phyloP scores from a whole-genome alignment of 2,113 vertebrate species.

The Eolophus roseicapilla region DNA sequence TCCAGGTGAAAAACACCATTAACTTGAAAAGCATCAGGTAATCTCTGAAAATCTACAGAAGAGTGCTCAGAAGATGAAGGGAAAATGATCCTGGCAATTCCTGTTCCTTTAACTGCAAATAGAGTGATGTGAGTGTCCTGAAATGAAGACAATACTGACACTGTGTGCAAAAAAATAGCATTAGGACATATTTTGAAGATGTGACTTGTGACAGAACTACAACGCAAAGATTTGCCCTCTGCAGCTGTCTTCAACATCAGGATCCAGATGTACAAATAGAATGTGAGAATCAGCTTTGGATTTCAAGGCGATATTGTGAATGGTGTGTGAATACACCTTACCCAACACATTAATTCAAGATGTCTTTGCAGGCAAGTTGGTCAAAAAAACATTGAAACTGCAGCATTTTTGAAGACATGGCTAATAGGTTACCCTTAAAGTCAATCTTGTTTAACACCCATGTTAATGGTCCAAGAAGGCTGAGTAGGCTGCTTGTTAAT shows the following conservation, averaged over 20 bases:
- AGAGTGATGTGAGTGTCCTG: not conserved
- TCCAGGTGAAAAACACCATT: not conserved
- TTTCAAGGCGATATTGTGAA: not conserved
- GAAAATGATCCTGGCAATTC: not conserved
- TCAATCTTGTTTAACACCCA: not conserved
- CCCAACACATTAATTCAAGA: not conserved
- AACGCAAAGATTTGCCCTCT: not conserved
- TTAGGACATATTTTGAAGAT: not conserved
- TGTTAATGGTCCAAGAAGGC: not conserved
- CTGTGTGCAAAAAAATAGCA: not conserved
- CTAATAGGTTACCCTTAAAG: not conserved
- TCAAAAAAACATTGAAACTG: not conserved
- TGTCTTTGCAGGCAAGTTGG: not conserved
- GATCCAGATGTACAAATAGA: not conserved
- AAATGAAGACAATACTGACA: not conserved
- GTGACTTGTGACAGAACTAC: not conserved
- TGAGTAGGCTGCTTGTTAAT: conserved; percentile 7
- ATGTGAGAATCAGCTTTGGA: not conserved
- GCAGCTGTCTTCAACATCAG: not conserved
- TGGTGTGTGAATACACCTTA: not conserved
- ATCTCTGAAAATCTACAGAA: not conserved
- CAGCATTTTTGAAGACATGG: not conserved
- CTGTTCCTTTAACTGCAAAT: not conserved
- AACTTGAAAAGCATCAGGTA: not conserved
- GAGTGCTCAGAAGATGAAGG: not conserved